These are phyloP conservation scores for Drosophila eohydei DNA, from an alignment of 2,888 invertebrate species.

Conservation along the genomic window DNA sequence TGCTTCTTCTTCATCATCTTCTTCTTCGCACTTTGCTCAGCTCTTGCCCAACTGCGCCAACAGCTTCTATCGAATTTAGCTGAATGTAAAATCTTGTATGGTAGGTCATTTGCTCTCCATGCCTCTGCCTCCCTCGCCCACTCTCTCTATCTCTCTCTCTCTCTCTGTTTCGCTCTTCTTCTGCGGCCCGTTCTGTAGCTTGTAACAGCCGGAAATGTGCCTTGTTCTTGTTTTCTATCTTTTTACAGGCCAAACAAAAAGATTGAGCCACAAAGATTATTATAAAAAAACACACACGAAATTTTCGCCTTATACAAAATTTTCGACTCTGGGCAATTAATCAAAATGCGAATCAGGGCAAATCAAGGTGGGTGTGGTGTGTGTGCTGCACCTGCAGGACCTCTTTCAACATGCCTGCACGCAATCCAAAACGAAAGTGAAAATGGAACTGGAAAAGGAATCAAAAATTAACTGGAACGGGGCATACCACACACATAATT, in stretches of 20 bases:
- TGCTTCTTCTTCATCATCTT: conserved; percentile 9
- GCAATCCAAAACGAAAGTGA: conserved; percentile 11
- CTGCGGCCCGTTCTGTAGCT: conserved; percentile 9
- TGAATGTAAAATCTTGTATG: conserved; percentile 58
- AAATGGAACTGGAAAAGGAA: not conserved
- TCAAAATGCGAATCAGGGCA: conserved; percentile 52
- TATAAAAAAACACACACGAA: conserved; percentile 11
- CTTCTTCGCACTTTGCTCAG: not conserved
- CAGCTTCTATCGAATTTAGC: conserved; percentile 43
- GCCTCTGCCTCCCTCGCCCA: not conserved
- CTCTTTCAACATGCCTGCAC: conserved; percentile 30
- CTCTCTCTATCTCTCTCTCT: not conserved
- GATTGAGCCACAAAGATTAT: conserved; percentile 40
- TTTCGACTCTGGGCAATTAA: conserved; percentile 53
- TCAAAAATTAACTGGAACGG: not conserved
- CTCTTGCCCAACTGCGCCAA: conserved; percentile 43
- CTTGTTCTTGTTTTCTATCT: conserved; percentile 42
- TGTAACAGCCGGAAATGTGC: conserved; percentile 71
- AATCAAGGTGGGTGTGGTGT: conserved; percentile 58
- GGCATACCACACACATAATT: conserved; percentile 63
- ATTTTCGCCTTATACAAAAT: conserved; percentile 17
- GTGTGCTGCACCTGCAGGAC: conserved; percentile 44
- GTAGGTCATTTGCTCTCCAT: conserved; percentile 48
- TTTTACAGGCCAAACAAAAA: conserved; percentile 5
- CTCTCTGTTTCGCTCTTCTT: not conserved